A percentile compares a stretch with the other conserved stretches of the same genome.
phyloP scores from a whole-genome alignment of 1,140 invertebrate species.

The Drosophila bifasciata region DNA sequence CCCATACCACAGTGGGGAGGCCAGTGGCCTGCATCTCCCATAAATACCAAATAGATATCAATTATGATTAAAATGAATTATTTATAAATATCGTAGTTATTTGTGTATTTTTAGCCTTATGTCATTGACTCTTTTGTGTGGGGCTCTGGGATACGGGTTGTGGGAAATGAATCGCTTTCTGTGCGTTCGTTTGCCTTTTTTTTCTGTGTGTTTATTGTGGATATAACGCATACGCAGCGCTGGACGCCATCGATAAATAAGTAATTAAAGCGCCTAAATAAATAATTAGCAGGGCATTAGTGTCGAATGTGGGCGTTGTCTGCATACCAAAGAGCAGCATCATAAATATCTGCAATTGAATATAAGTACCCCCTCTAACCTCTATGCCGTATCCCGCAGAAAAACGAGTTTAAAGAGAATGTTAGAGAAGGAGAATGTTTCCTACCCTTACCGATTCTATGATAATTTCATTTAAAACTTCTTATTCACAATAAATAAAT shows the following conservation, averaged over 20 bases:
- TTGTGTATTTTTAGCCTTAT: conserved; percentile 43
- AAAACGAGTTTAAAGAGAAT: conserved; percentile 9
- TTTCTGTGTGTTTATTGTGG: conserved; percentile 10
- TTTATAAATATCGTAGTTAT: conserved; percentile 49
- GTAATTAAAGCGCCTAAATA: conserved; percentile 74
- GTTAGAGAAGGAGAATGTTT: background rate
- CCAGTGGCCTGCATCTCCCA: conserved; percentile 2
- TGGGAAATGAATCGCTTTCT: conserved; percentile 23
- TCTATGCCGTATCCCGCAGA: background rate
- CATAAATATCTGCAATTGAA: conserved; percentile 44
- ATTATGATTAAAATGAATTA: conserved; percentile 21
- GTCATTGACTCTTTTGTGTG: conserved; percentile 56
- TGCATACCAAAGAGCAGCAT: conserved; percentile 26
- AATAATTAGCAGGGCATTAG: conserved; percentile 64
- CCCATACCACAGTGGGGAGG: no score
- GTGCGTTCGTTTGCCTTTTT: conserved; percentile 18
- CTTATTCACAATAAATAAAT: no score
- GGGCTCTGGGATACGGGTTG: no score
- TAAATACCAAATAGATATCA: conserved; percentile 37
- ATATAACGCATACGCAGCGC: conserved; percentile 64
- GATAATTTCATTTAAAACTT: no score
- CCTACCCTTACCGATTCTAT: no score
- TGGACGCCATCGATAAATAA: conserved; percentile 61
- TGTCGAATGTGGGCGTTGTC: conserved; percentile 37
- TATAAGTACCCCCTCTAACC: conserved; percentile 38